phyloP scores from a whole-genome alignment of 1,140 invertebrate genomes.

The Sinonovacula constricta region DNA sequence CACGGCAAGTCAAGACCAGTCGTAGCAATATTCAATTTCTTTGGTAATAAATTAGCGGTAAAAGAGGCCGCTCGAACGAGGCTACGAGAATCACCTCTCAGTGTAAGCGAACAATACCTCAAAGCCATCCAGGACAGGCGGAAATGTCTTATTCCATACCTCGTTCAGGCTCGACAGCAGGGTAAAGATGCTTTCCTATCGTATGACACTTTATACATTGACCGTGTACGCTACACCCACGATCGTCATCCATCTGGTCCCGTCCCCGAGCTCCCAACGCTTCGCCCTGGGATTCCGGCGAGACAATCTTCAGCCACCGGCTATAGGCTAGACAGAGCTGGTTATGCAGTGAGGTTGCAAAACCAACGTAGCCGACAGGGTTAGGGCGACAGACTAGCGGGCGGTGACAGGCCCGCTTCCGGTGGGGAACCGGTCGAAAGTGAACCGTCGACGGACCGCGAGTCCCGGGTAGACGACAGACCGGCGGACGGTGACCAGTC shows the following conservation, averaged over 20 bases:
- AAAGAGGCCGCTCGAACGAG: neutral
- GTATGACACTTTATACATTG: neutral
- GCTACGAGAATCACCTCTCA: neutral
- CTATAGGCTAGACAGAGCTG: too few species aligned
- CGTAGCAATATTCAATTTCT: too few species aligned
- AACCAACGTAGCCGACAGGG: too few species aligned
- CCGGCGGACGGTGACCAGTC: too few species aligned
- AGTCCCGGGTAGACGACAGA: too few species aligned
- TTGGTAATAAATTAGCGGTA: neutral
- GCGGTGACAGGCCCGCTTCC: too few species aligned
- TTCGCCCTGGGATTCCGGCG: neutral
- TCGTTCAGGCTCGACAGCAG: neutral
- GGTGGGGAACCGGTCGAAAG: too few species aligned
- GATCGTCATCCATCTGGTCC: neutral
- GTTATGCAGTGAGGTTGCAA: too few species aligned
- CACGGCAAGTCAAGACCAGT: too few species aligned
- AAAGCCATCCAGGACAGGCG: constrained; percentile 4
- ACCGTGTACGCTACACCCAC: constrained; percentile 1
- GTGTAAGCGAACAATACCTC: neutral
- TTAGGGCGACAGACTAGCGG: too few species aligned
- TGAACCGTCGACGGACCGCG: too few species aligned
- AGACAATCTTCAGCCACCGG: too few species aligned
- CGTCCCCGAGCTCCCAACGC: neutral
- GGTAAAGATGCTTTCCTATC: neutral
- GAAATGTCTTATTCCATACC: neutral